Evolutionary conservation across 2,797 vertebrate genomes (phyloP), one percentile per base, ranked within the genome.

Genomic region (Myotis myotis): DNA sequence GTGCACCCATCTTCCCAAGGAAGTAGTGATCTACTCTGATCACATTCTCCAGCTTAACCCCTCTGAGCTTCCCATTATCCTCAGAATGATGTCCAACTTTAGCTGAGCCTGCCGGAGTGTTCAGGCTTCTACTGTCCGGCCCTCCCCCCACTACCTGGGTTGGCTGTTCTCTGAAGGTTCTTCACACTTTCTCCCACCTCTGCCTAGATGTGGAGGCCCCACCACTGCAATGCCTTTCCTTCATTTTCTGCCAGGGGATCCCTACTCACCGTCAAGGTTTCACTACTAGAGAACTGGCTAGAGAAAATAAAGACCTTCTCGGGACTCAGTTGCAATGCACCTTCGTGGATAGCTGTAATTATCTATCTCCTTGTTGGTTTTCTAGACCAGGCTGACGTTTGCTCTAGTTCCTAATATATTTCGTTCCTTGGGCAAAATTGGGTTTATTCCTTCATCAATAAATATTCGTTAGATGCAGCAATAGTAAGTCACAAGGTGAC

Each of bases 351-450:
- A 23, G 16, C 89, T n/a, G 3, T 60, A 95, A 57, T 80, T 53
- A 38, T 47, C 28, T 38, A 4, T 36, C 80, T 2, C 53, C 28
- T 15, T 20, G 44, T 49, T 91, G 81, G 15, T 83, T 79, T 80
- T 53, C 74, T 81, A 1, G 44, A 23, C 36, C 51, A 9, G 72
- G 53, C 36, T 93, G 33, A 76, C 3, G 36, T 89, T 85, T 68
- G 22, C 74, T 90, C 17, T 47, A 74, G 33, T 72, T 95, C 25
- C 36, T 62, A 38, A 86, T 87, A 22, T 79, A 33, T 89, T 87
- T 86, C 36, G 28, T 80, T 75, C 15, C 10, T 87, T 66, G 33
- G 16, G 9, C 20, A 47, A 79, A 57, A 76, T 38, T 84, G 47
- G 33, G 15, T 55, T 79, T 78, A 84, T 84, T 88, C 25, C 22